A percentile compares a stretch with the other conserved stretches of the same genome.
These are phyloP conservation scores for Parthenolecanium corni DNA, from an alignment of 2,888 invertebrate species.

Conservation along the genomic window DNA sequence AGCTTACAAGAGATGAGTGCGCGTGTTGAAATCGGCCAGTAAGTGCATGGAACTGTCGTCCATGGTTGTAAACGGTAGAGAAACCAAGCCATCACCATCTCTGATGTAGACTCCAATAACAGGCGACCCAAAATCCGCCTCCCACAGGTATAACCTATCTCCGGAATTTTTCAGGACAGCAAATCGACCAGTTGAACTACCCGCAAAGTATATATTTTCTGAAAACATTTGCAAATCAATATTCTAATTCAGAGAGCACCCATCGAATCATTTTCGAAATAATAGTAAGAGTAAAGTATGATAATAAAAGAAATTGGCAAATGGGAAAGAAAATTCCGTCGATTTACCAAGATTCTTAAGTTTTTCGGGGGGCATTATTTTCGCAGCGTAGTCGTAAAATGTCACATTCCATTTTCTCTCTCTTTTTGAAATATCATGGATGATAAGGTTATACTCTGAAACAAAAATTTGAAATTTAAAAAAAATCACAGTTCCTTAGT, in stretches of 20 bases:
- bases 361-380: constrained; percentile 64
- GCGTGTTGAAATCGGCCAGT: not conserved
- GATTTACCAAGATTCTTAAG: constrained; percentile 64
- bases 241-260: too few relatives aligned
- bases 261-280: constrained; percentile 9
- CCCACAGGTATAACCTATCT: constrained; percentile 69
- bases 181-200: constrained; percentile 75
- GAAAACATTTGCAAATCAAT: constrained; percentile 32
- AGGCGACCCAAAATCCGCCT: constrained; percentile 73
- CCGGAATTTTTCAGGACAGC: constrained; percentile 60
- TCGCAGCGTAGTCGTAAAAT: constrained; percentile 85
- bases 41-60: constrained; percentile 64
- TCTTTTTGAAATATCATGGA: constrained; percentile 68
- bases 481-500: not conserved
- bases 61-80: constrained; percentile 78
- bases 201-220: constrained; percentile 81
- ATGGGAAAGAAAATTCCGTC: too few relatives aligned
- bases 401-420: constrained; percentile 90
- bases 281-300: too few relatives aligned
- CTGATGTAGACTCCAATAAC: constrained; percentile 78
- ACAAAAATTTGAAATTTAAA: not conserved
- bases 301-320: not conserved
- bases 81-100: constrained; percentile 62
- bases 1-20: constrained; percentile 13
- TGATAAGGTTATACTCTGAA: constrained; percentile 76